These are phyloP conservation scores for Andrena bucephala DNA, from an alignment of 2,888 invertebrate species.

Conservation along the genomic window DNA sequence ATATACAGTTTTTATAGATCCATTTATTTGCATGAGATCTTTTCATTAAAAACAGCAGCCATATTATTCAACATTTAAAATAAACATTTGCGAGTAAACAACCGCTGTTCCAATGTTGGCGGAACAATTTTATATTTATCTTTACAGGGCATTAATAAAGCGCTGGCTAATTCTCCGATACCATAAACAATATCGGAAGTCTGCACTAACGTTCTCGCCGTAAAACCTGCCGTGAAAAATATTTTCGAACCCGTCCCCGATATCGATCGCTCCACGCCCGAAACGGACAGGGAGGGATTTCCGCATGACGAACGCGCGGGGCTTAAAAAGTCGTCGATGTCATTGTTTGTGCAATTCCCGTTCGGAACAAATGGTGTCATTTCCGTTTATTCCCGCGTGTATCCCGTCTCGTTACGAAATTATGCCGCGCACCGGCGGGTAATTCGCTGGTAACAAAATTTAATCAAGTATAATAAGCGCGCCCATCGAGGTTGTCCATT, in stretches of 20 bases:
- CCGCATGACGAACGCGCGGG: neutral
- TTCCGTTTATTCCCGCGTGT: neutral
- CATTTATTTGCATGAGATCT: neutral
- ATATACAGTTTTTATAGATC: neutral
- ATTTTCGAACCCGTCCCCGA: slow-evolving; percentile 3
- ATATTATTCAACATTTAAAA: neutral
- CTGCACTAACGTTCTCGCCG: neutral
- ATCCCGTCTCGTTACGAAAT: slow-evolving; percentile 14
- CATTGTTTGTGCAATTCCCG: neutral
- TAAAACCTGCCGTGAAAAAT: neutral
- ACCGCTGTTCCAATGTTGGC: neutral
- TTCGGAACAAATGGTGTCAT: neutral
- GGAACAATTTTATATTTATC: slow-evolving; percentile 6
- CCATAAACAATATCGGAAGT: slow-evolving; percentile 16
- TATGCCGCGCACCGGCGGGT: neutral
- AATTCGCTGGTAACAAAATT: slow-evolving; percentile 25
- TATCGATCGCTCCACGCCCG: slow-evolving; percentile 26
- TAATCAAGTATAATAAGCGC: slow-evolving; percentile 36
- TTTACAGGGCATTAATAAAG: slow-evolving; percentile 5
- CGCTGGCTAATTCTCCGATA: slow-evolving; percentile 11
- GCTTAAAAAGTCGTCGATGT: slow-evolving; percentile 34
- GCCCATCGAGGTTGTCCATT: slow-evolving; percentile 32
- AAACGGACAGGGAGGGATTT: slow-evolving; percentile 1
- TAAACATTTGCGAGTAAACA: neutral
- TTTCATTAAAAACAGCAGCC: slow-evolving; percentile 11